Conservation (phyloP, 2,797 vertebrate species). For the Crypturellus tataupa region DNA sequence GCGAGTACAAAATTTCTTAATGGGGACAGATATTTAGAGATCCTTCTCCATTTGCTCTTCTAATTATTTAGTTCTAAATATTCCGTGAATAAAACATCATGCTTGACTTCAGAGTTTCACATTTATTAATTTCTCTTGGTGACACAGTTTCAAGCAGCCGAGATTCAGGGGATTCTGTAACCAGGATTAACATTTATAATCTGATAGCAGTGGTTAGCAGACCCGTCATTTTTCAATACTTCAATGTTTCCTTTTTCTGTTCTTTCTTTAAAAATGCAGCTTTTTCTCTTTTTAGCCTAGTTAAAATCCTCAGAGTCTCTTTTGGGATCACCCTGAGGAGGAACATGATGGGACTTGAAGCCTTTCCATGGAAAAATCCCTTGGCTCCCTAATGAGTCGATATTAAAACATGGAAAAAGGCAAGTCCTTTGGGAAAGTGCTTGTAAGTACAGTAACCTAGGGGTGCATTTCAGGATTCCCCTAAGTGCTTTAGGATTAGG, state of each 20-base stretch:
- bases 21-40: background rate
- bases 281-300: background rate
- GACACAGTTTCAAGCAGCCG: background rate
- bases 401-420: background rate
- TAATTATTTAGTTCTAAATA: background rate
- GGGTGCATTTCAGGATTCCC: background rate
- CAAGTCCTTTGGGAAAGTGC: background rate
- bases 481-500: background rate
- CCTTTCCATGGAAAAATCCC: background rate
- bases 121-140: background rate
- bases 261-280: background rate
- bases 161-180: background rate
- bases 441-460: background rate
- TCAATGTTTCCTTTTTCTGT: background rate
- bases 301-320: background rate
- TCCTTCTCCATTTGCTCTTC: background rate
- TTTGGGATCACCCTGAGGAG: too few species aligned
- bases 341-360: background rate
- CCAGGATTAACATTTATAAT: background rate
- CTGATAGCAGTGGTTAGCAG: background rate
- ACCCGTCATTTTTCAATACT: background rate
- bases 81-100: background rate
- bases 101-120: background rate
- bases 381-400: background rate
- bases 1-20: background rate